phyloP scores from a whole-genome alignment of 2,888 invertebrate genomes.

The Xanthorhoe spadicearia region DNA sequence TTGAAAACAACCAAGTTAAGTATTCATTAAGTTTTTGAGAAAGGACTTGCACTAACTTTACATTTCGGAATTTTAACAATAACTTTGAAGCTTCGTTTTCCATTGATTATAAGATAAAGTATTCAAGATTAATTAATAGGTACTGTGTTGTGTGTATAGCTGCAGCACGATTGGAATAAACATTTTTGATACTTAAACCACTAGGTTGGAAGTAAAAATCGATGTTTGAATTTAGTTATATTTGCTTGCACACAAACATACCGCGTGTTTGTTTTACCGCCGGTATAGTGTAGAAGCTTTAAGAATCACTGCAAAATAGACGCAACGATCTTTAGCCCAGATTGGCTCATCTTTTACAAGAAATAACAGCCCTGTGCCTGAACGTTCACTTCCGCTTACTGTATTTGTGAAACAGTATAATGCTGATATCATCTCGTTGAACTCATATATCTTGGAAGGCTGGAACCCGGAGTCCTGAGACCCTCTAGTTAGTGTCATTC shows the following conservation, averaged over 20 bases:
- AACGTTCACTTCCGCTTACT: neutral
- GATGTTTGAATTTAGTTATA: neutral
- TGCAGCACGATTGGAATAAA: neutral
- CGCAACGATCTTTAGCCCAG: too few relatives aligned
- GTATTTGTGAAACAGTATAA: neutral
- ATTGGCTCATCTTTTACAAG: too few relatives aligned
- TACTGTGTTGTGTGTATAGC: neutral
- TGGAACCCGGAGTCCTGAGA: neutral
- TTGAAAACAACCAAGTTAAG: neutral
- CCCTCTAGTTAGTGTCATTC: constrained; percentile 51
- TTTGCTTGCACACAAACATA: too few relatives aligned
- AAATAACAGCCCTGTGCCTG: neutral
- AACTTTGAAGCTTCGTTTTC: neutral
- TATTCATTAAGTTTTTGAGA: neutral
- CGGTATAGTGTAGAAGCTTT: too few relatives aligned
- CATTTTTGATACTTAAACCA: neutral
- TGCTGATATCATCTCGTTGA: neutral
- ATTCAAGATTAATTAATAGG: too few relatives aligned
- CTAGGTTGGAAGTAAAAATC: neutral
- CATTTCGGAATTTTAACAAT: neutral
- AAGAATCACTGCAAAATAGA: too few relatives aligned
- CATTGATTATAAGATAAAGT: too few relatives aligned
- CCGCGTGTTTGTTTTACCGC: too few relatives aligned
- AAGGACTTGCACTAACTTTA: neutral
- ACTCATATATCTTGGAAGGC: neutral